Evolutionary conservation across 2,113 vertebrate species (phyloP).

Genomic region (Toxostoma redivivum): DNA sequence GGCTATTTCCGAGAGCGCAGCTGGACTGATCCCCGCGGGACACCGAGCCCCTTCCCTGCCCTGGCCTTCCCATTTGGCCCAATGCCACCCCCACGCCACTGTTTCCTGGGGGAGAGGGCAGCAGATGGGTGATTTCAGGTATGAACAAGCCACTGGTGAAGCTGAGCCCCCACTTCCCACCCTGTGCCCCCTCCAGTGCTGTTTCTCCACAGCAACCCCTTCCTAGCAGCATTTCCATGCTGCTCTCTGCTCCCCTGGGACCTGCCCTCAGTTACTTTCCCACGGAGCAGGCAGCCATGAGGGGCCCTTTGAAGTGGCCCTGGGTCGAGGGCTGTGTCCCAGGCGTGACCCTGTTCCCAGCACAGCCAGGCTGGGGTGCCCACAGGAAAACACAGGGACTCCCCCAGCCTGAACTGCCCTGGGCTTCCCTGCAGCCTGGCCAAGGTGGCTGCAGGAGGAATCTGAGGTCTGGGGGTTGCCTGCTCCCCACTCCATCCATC

Average conservation of each 20-base stretch:
- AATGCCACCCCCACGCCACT: background rate
- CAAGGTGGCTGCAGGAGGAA: background rate
- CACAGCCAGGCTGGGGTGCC: background rate
- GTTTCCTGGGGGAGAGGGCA: background rate
- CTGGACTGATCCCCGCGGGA: background rate
- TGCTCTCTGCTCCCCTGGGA: background rate
- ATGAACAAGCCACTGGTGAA: background rate
- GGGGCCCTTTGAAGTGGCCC: background rate
- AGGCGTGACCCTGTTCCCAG: background rate
- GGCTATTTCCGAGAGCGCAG: slow-evolving; percentile 37
- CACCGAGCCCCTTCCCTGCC: background rate
- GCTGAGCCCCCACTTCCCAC: background rate
- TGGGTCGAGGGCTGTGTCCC: background rate
- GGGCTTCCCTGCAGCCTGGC: background rate
- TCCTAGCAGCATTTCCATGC: background rate
- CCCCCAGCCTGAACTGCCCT: fast-evolving
- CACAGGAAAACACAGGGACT: background rate
- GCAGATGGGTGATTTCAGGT: background rate
- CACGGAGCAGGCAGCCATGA: background rate
- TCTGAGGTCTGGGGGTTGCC: background rate
- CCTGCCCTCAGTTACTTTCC: slow-evolving; percentile 11
- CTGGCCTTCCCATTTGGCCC: background rate
- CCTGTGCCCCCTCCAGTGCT: background rate
- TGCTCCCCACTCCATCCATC: background rate
- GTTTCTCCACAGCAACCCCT: background rate